These are phyloP conservation scores for Eugnorisma glareosa DNA, from an alignment of 2,888 invertebrate genomes.

Conservation along the genomic window DNA sequence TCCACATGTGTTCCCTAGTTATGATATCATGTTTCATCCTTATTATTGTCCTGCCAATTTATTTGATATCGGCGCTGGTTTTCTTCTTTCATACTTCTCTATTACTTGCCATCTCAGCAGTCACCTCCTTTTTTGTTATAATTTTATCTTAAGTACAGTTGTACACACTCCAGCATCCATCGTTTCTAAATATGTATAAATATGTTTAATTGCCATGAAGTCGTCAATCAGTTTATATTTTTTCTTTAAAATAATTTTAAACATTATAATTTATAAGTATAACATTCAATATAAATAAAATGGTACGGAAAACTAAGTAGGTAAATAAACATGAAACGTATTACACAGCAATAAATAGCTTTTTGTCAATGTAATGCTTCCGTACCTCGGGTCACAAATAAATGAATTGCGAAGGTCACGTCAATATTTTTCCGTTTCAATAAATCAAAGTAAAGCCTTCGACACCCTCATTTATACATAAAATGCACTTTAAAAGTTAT, in stretches of 20 bases:
- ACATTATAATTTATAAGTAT: constrained; percentile 7
- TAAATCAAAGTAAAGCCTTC: neutral
- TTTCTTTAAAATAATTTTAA: neutral
- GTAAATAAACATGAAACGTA: constrained; percentile 2
- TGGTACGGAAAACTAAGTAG: neutral
- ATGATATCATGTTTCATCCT: neutral
- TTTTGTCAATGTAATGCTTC: constrained; percentile 8
- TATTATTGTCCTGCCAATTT: neutral
- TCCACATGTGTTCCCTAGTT: no score
- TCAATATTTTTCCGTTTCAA: neutral
- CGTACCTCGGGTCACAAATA: neutral
- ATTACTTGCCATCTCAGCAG: neutral
- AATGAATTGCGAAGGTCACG: constrained; percentile 5
- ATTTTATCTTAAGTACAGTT: no score
- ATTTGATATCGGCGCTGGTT: no score
- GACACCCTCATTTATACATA: constrained; percentile 4
- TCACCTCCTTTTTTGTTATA: no score
- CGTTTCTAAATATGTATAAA: neutral
- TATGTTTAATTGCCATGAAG: neutral
- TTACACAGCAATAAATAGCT: constrained; percentile 7
- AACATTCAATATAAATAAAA: neutral
- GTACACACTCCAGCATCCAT: no score
- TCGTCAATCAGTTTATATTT: neutral
- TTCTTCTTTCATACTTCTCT: neutral
- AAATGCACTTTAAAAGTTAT: neutral